Percentiles rank a stretch among this genome's conserved stretches.
These are phyloP conservation scores for Siphlonurus alternatus DNA, from an alignment of 2,888 invertebrate genomes.

Conservation along the genomic window DNA sequence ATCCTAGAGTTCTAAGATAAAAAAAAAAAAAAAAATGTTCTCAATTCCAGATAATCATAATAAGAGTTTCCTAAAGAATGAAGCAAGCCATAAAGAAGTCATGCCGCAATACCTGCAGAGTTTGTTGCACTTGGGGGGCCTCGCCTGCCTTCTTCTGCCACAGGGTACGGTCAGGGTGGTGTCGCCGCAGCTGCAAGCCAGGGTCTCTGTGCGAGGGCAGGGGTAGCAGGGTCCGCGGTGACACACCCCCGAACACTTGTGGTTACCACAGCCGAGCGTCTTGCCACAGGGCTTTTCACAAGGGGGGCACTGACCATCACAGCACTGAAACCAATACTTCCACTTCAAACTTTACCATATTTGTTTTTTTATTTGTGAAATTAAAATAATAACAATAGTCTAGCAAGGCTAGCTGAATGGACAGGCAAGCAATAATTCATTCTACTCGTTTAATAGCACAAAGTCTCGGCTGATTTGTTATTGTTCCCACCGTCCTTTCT, in stretches of 20 bases:
- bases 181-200: conserved; percentile 62
- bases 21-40: neutral
- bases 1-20: conserved; percentile 1
- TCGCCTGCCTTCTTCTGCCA: conserved; percentile 46
- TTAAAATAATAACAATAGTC: conserved; percentile 5
- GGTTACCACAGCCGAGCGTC: conserved; percentile 66
- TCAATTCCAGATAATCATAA: neutral
- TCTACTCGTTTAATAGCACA: too few relatives aligned
- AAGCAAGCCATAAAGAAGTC: too few relatives aligned
- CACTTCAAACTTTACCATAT: conserved; percentile 9
- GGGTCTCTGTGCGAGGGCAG: conserved; percentile 50
- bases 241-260: conserved; percentile 67
- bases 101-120: conserved; percentile 61
- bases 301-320: conserved; percentile 63
- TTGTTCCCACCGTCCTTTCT: too few relatives aligned
- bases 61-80: too few relatives aligned
- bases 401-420: too few relatives aligned
- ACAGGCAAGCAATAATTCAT: too few relatives aligned
- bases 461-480: too few relatives aligned
- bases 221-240: conserved; percentile 76
- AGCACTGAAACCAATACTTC: conserved; percentile 59
- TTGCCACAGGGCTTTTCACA: conserved; percentile 76
- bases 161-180: conserved; percentile 70
- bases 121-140: conserved; percentile 60
- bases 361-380: conserved; percentile 5